These are phyloP conservation scores for Pituophis catenifer DNA, from an alignment of 2,113 vertebrate species.

Conservation along the genomic window DNA sequence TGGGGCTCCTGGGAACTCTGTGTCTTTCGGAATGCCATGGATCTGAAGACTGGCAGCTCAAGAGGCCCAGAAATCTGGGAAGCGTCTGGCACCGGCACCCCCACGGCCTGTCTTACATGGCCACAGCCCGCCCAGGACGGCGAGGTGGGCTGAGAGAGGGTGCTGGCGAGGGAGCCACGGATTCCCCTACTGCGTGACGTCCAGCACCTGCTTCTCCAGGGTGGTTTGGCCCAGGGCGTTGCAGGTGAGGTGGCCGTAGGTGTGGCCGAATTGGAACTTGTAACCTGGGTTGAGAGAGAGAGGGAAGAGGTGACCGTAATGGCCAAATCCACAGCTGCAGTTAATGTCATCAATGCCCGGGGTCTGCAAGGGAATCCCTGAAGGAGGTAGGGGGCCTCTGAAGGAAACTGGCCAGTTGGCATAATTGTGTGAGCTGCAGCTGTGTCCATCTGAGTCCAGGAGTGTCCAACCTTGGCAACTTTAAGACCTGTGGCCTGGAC, in stretches of 20 bases:
- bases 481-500: no score
- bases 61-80: neutral
- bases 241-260: conserved; percentile 72
- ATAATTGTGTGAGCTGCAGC: neutral
- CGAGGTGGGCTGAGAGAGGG: fast-evolving
- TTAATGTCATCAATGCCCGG: neutral
- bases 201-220: conserved; percentile 49
- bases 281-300: conserved; percentile 57
- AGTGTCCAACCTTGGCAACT: no score
- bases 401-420: neutral
- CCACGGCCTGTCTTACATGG: neutral
- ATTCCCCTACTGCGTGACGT: neutral
- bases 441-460: neutral
- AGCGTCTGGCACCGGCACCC: neutral
- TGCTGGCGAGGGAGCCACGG: neutral
- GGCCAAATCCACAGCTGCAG: neutral
- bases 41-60: no score
- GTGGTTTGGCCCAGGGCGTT: conserved; percentile 62
- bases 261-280: conserved; percentile 73
- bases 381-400: neutral
- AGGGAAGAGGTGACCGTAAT: no score
- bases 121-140: no score
- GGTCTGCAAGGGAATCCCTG: neutral
- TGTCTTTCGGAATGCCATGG: neutral
- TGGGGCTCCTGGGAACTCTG: no score